Base-by-base conservation (phyloP, 1,140 invertebrate species). In the Periplaneta americana region DNA sequence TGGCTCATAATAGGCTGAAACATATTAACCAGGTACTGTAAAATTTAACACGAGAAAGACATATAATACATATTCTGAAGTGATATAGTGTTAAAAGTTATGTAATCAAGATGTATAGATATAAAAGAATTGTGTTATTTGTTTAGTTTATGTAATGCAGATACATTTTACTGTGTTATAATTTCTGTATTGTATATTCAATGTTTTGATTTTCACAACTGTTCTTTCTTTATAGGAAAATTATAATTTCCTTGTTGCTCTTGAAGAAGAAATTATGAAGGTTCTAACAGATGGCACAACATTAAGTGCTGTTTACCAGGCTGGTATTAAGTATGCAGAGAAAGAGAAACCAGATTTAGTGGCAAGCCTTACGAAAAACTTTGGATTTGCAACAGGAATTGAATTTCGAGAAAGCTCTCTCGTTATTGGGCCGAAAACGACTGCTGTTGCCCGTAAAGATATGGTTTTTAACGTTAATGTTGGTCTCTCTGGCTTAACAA, bases 401-500 rank as follows among this genome's bases (percentile, higher is more conserved):
- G 98, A 99, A 88, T 99, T 99, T 88, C 93, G 98, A 78, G 99
- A 99, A 88, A 95, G 95, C 84, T 96, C 96, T 0, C 90, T 99
- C 39, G 90, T 98, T 0, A 96, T 99, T 85, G 96, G 95, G 4
- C 94, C 96, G 5, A 99, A 99, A 91, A 97, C 94, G 74, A 93
- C 90, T 33, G 91, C 93, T 4, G 85, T 92, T n/a, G 93, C 94
- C 0, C 95, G 95, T 85, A 98, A 98, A 88, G 96, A 96, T 74
- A 99, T 99, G 98, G 94, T 99, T 0, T 99, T 99, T 85, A 99
- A 99, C 87, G 91, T 99, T 15, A 98, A 97, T 86, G 93, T 99
- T 84, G 99, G 98, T 74, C 92, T 99, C 37, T 92, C 96, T n/a
- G 96, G 95, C 86, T 89, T 99, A 37, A 89, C 88, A 28, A 99